These are phyloP conservation scores for Galeruca laticollis DNA, from an alignment of 2,888 invertebrate species.

Conservation along the genomic window DNA sequence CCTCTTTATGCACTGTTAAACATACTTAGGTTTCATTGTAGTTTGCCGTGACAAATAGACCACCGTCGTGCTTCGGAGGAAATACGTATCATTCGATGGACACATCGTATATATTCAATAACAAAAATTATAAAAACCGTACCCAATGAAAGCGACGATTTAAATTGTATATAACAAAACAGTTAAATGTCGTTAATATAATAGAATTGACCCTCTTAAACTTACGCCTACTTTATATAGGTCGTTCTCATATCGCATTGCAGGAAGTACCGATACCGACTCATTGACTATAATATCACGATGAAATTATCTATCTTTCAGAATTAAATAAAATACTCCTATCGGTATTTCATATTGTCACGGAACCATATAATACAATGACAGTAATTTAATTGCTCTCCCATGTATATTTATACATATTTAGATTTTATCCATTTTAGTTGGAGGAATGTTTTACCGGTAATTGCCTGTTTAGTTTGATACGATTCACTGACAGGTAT, in stretches of 20 bases:
- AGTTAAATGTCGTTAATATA: too few species aligned
- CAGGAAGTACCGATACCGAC: conserved; percentile 19
- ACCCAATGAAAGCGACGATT: too few species aligned
- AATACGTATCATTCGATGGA: too few species aligned
- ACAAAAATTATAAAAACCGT: too few species aligned
- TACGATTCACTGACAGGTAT: not conserved
- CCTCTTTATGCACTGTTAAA: too few species aligned
- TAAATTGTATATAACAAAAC: too few species aligned
- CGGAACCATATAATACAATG: conserved; percentile 36
- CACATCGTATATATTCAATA: too few species aligned
- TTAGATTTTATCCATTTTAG: conserved; percentile 29
- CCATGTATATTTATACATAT: conserved; percentile 16
- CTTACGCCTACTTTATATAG: conserved; percentile 10
- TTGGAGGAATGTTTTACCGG: not conserved
- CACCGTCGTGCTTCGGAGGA: too few species aligned
- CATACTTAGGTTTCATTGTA: too few species aligned
- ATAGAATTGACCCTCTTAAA: conserved; percentile 5
- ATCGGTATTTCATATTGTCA: conserved; percentile 43
- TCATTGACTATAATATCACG: conserved; percentile 26
- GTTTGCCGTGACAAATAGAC: too few species aligned
- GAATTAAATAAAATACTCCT: conserved; percentile 40
- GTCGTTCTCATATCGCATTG: conserved; percentile 23
- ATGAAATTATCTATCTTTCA: conserved; percentile 35
- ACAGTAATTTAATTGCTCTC: conserved; percentile 34
- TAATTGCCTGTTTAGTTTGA: conserved; percentile 31